These are phyloP conservation scores for Marmota flaviventris DNA, from an alignment of 2,113 vertebrate genomes.

Conservation along the genomic window DNA sequence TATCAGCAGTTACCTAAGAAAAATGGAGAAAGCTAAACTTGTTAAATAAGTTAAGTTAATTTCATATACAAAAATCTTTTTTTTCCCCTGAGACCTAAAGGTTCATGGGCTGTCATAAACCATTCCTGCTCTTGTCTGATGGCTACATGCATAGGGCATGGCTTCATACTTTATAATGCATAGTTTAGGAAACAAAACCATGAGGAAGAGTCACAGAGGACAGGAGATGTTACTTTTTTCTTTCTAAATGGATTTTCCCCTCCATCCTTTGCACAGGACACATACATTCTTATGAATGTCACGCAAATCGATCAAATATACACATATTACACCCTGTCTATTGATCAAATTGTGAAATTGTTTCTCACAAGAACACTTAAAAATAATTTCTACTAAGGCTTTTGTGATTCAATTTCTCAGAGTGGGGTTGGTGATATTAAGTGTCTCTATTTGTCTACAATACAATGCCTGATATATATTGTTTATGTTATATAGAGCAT, in stretches of 20 bases:
- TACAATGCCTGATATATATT: not conserved
- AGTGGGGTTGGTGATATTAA: not conserved
- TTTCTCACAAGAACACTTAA: not conserved
- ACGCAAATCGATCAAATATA: not conserved
- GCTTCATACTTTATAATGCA: not conserved
- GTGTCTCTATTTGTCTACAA: not conserved
- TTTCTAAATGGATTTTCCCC: not conserved
- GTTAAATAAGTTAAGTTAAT: not conserved
- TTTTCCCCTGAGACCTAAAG: not conserved
- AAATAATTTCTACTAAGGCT: not conserved
- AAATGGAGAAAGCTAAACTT: not conserved
- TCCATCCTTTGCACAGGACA: not conserved
- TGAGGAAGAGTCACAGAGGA: not conserved
- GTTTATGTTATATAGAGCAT: not conserved
- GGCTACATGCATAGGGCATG: not conserved
- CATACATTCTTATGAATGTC: not conserved
- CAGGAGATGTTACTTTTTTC: not conserved
- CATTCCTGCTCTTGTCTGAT: not conserved
- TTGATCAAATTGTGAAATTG: not conserved
- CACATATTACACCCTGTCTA: not conserved
- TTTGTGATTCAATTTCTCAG: not conserved
- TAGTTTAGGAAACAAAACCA: not conserved
- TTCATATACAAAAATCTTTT: not conserved
- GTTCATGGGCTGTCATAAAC: not conserved
- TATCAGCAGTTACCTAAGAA: not conserved